Base-by-base conservation (phyloP, 1,140 invertebrate species). In the Aphidius gifuensis region DNA sequence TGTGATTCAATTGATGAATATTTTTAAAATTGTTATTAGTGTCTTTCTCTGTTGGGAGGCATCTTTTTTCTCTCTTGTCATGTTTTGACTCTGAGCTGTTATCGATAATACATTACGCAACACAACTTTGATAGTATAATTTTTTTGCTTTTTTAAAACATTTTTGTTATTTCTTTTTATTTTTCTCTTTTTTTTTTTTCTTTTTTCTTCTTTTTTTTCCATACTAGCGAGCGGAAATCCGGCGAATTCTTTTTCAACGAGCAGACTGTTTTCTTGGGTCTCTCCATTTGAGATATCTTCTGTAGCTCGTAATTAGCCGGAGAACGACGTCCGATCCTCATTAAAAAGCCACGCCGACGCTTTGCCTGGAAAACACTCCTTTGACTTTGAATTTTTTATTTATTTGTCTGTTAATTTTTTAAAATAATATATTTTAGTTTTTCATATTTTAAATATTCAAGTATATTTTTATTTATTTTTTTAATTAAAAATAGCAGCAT, bases 181-280 rank as follows among this genome's bases (percentile, higher is more conserved):
- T 44, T 11, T 44, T 9, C 6, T 44, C 2, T 44, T 11, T 16
- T 11, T 55, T 55, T 55, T 42, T 11, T 44, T 11, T 16, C 3
- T 55, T 55, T 55, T 42, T 11, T 43, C 43, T 42, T 40, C 7
- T 16, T 40, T 40, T n/a, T 43, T 43, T 55, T 70, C 65, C 69
- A 68, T 70, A 65, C 70, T 64, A 59, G 11, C 66, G 66, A 70
- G 68, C 74, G 74, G 74, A 76, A 74, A 76, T 75, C 74, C 72
- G 74, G 74, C 68, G 69, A 66, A 76, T 74, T 76, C 70, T 76
- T 75, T 74, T 67, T 55, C 53, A 55, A 55, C 43, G 40, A 64
- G 68, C 65, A 70, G 69, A 66, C 56, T 61, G 67, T 68, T 71
- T 71, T 71, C 69, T 69, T 55, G 5, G n/a, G 11, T 43, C 6